phyloP scores from a whole-genome alignment of 2,113 vertebrate species.

The Lamprologus callipterus region DNA sequence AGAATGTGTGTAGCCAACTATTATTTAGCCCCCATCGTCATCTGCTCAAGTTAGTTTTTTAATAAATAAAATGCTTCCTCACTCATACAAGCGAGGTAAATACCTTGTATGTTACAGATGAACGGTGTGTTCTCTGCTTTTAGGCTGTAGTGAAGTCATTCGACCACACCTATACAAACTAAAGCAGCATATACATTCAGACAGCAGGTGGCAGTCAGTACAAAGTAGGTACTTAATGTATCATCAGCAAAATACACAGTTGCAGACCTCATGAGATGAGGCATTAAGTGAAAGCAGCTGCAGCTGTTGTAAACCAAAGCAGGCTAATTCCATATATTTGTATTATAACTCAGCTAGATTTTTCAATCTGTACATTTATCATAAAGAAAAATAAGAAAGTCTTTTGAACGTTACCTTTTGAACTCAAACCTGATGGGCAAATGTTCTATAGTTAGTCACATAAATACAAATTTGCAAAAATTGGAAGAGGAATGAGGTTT shows the following conservation, averaged over 20 bases:
- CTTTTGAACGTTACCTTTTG: neutral
- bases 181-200: neutral
- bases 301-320: neutral
- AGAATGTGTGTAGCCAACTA: neutral
- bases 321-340: neutral
- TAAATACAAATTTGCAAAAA: neutral
- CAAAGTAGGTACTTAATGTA: neutral
- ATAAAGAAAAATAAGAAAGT: neutral
- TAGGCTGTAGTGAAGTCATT: neutral
- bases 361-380: neutral
- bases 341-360: neutral
- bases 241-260: neutral
- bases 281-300: neutral
- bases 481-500: neutral
- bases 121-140: neutral
- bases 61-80: neutral
- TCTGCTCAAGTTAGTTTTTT: neutral
- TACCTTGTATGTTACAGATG: neutral
- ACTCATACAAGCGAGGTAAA: neutral
- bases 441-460: neutral
- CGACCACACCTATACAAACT: neutral
- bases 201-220: constrained; percentile 60
- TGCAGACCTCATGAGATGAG: neutral
- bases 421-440: neutral
- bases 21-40: neutral